These are phyloP conservation scores for Drosophila melanogaster DNA, from an alignment of 1,140 invertebrate genomes.

Conservation along the genomic window DNA sequence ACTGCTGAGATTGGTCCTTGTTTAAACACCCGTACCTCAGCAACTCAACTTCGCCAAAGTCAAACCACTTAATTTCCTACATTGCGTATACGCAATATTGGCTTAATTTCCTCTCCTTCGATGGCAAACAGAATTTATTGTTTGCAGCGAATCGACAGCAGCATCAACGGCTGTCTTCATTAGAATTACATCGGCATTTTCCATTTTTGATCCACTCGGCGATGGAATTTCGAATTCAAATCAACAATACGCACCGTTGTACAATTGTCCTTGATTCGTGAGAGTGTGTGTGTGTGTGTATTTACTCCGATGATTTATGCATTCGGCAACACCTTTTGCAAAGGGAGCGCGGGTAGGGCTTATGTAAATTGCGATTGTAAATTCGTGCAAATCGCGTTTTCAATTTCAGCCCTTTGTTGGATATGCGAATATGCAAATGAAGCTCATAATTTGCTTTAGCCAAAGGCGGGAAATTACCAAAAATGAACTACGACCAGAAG, in stretches of 20 bases:
- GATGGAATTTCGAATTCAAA: conserved; percentile 33
- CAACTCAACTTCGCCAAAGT: background rate
- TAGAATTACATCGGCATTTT: conserved; percentile 56
- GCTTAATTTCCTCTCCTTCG: conserved; percentile 70
- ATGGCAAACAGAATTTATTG: conserved; percentile 59
- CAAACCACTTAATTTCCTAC: conserved; percentile 55
- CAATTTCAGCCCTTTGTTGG: conserved; percentile 57
- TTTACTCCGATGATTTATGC: conserved; percentile 64
- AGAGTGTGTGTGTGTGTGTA: conserved; percentile 12
- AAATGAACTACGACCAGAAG: conserved; percentile 55
- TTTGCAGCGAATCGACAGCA: conserved; percentile 6
- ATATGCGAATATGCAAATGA: conserved; percentile 60
- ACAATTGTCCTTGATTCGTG: conserved; percentile 11
- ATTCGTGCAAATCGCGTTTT: conserved; percentile 65
- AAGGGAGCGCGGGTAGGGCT: background rate
- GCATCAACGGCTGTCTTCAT: conserved; percentile 29
- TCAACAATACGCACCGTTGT: conserved; percentile 33
- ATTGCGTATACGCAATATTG: conserved; percentile 49
- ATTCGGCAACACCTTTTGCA: conserved; percentile 59
- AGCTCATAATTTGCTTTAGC: conserved; percentile 61
- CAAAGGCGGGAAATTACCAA: conserved; percentile 67
- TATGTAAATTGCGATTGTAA: conserved; percentile 48
- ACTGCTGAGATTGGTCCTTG: background rate
- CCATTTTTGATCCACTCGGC: conserved; percentile 45
- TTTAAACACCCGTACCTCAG: background rate